Evolutionary conservation across 2,888 invertebrate genomes (phyloP), one percentile per base, ranked within the genome.

Genomic region (Petrolisthes cinctipes): DNA sequence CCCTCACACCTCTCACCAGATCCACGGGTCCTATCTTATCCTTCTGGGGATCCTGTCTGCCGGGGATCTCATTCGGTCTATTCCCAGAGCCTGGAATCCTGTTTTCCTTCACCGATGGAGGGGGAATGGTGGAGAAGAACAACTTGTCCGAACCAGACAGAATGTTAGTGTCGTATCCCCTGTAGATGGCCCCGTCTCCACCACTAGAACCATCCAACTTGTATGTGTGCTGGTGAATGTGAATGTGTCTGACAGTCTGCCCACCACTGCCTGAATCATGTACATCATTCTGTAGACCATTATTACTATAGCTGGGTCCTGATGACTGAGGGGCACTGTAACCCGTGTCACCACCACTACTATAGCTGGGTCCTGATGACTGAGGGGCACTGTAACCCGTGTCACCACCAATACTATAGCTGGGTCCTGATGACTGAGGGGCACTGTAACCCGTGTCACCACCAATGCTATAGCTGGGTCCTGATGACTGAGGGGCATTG

Each of bases 171-270:
- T 88, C 82, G 51, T 85, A 85, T 1, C 82, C 82, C 7, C 73
- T 81, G n/a, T 11, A 6, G 11, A 57, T 20, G 54, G 61, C n/a
- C 7, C 68, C 68, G 76, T 53, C 73, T 5, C 66, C 78, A 20
- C 14, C 83, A 14, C 66, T 53, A 17, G 53, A 66, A 53, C 75
- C 66, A 37, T 81, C 75, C 1, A 82, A 5, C 9, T 82, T 86
- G 61, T 86, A 86, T 7, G 37, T 79, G 68, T 86, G 86, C 20
- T 86, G 86, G 23, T 86, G 86, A 51, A 86, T 82, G 68, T 86
- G 86, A 56, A 86, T 66, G 68, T 86, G 86, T 54, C 76, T 82
- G 1, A 86, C 54, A 11, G 86, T 82, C 56, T 86, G 82, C 6
- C 11, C 68, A 4, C 73, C 75, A 5, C 76, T 78, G 11, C 82